Conservation (phyloP, 2,113 vertebrate genomes). For the Eurypyga helias region DNA sequence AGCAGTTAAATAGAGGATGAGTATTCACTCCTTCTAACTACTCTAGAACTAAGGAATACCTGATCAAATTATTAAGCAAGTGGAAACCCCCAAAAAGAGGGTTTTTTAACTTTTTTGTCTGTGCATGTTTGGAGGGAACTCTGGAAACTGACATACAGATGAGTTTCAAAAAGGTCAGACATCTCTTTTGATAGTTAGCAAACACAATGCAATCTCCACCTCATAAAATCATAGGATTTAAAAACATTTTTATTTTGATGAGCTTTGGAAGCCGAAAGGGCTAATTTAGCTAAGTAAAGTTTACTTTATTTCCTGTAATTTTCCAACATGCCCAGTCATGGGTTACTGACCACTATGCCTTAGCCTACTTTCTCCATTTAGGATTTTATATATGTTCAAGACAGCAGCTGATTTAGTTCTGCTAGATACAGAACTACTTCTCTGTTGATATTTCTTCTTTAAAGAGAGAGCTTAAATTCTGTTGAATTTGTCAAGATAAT, state of each 20-base stretch:
- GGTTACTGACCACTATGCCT: background rate
- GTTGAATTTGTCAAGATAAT: background rate
- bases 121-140: background rate
- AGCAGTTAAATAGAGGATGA: background rate
- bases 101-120: background rate
- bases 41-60: background rate
- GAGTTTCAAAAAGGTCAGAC: background rate
- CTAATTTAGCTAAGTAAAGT: background rate
- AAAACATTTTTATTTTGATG: background rate
- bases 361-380: background rate
- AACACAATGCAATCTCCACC: background rate
- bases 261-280: background rate
- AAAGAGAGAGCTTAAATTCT: background rate
- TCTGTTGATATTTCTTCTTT: background rate
- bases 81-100: background rate
- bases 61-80: background rate
- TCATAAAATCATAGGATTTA: background rate
- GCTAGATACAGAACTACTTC: background rate
- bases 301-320: background rate
- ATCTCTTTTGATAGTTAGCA: background rate
- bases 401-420: background rate
- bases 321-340: background rate
- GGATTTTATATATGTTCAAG: background rate
- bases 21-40: background rate
- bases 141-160: background rate